Percentiles rank a stretch among this genome's conserved stretches.
These are phyloP conservation scores for Acleris sparsana DNA, from an alignment of 2,888 invertebrate genomes.

Conservation along the genomic window DNA sequence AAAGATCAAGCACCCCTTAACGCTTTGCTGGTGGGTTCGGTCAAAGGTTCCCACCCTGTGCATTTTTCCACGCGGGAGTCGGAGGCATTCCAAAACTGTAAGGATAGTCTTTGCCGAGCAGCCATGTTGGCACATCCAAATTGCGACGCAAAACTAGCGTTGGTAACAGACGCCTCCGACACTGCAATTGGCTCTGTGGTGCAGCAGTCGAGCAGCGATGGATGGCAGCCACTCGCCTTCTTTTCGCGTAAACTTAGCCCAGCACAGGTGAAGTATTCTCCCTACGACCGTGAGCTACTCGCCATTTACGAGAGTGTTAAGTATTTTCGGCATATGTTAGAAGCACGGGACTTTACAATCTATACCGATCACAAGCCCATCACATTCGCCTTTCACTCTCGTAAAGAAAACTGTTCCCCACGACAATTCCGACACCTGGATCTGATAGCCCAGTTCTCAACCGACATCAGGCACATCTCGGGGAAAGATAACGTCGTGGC, in stretches of 20 bases:
- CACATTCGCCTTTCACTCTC: too few relatives aligned
- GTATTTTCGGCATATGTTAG: conserved; percentile 34
- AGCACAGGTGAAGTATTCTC: conserved; percentile 27
- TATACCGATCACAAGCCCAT: conserved; percentile 42
- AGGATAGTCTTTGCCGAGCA: conserved; percentile 1
- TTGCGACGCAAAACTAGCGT: conserved; percentile 13
- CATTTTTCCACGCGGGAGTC: rapidly evolving
- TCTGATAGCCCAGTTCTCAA: too few relatives aligned
- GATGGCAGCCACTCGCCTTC: conserved; percentile 36
- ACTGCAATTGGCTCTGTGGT: conserved; percentile 33
- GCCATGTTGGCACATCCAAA: conserved; percentile 8
- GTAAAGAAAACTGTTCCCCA: too few relatives aligned
- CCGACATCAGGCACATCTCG: too few relatives aligned
- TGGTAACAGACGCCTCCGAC: conserved; percentile 36
- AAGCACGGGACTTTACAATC: conserved; percentile 32
- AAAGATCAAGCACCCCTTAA: neutral
- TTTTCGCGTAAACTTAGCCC: conserved; percentile 37
- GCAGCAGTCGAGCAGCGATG: conserved; percentile 24
- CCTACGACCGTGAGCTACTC: conserved; percentile 39
- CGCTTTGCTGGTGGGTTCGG: neutral
- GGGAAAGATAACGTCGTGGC: too few relatives aligned
- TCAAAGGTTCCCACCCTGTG: too few relatives aligned
- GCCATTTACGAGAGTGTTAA: conserved; percentile 11
- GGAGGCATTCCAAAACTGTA: neutral
- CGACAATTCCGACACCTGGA: too few relatives aligned